Evolutionary conservation across 2,888 invertebrate genomes (phyloP), one percentile per base, ranked within the genome.

Genomic region (Tiphia femorata): DNA sequence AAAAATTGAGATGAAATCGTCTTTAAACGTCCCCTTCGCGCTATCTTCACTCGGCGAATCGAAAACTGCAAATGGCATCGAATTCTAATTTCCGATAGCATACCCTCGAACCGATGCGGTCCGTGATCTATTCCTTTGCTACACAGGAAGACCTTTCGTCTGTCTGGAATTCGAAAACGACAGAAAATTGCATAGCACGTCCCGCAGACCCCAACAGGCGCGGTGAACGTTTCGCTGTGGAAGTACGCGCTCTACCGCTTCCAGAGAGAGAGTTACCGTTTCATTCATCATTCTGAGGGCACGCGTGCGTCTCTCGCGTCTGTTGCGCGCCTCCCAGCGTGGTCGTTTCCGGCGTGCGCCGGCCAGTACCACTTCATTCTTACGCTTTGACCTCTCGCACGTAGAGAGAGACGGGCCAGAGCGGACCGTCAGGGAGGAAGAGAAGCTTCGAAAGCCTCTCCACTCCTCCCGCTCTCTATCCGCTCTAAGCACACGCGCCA

Each of bases 271-370:
- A 49, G 56, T 40, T 58, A 53, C 56, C n/a, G 50, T 60, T 63
- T 64, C 64, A 64, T 64, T 64, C 60, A 63, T 63, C 64, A 63
- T 63, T 60, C 53, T 12, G 50, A 19, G 41, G 41, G 41, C 52
- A 44, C 43, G 38, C 21, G 56, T 53, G 64, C 50, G 56, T 59
- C 63, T 64, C 63, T 64, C 59, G 59, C 52, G 56, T 64, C n/a
- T n/a, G n/a, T n/a, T n/a, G n/a, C n/a, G n/a, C n/a, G n/a, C n/a
- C n/a, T n/a, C n/a, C n/a, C n/a, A n/a, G n/a, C n/a, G n/a, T n/a
- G n/a, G n/a, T 64, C 59, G 59, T 63, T 59, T 56, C 63, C 59
- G 53, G 35, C 30, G 49, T 49, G 25, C 54, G 41, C 17, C 35
- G 57, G 42, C 25, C 46, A 37, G 38, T 21, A 55, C 41, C 50